These are phyloP conservation scores for Stigmatopora argus DNA, from an alignment of 2,113 vertebrate species.

Conservation along the genomic window DNA sequence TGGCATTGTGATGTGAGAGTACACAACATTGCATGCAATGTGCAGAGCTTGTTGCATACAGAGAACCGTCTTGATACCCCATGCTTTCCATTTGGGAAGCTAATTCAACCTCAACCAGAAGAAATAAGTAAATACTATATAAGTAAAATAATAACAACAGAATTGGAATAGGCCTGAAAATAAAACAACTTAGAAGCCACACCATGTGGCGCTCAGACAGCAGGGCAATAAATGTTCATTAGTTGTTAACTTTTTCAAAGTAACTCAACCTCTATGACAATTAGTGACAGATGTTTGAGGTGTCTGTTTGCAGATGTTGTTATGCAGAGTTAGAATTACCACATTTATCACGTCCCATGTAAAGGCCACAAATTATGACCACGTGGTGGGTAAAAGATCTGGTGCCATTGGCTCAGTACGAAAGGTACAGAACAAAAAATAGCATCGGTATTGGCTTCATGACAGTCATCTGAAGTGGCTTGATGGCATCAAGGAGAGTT, in stretches of 20 bases:
- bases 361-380: background rate
- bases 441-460: constrained; percentile 12
- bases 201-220: background rate
- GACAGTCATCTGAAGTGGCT: constrained; percentile 13
- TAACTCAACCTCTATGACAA: background rate
- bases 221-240: background rate
- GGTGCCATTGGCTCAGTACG: background rate
- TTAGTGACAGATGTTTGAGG: constrained; percentile 1
- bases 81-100: background rate
- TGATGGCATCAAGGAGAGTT: constrained; percentile 40
- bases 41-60: constrained; percentile 2
- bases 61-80: background rate
- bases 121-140: background rate
- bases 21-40: constrained; percentile 12
- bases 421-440: constrained; percentile 1
- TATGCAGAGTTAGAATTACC: background rate
- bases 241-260: constrained; percentile 2
- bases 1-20: constrained; percentile 28
- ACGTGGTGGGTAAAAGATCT: background rate
- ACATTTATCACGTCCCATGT: background rate
- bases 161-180: background rate
- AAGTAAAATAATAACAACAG: background rate
- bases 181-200: background rate
- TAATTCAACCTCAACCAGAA: background rate
- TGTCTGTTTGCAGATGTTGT: constrained; percentile 2